Base-by-base conservation (phyloP, 2,797 vertebrate genomes). In the Ficedula albicollis region DNA sequence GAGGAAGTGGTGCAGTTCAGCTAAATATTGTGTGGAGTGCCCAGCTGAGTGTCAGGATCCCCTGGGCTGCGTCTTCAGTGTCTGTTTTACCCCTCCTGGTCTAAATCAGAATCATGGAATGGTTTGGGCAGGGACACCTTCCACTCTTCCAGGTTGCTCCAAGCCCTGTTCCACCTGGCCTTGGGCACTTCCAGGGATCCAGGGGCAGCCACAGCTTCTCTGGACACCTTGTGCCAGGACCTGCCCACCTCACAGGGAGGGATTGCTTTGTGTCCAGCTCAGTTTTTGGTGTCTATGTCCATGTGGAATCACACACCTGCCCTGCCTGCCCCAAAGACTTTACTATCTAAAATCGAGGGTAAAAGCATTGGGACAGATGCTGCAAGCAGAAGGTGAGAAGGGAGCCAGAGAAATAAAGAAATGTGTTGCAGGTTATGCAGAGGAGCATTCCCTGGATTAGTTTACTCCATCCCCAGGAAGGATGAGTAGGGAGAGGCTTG, bases 1-100 rank as follows among this genome's bases (percentile, higher is more conserved):
- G 58, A 74, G 60, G 80, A 90, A 93, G 62, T 78, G 76, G 64
- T 89, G 90, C 80, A 48, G 58, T 60, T 92, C 64, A 80, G 4
- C 41, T 69, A 20, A 90, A 82, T 59, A 30, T 3, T 81, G 62
- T 66, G 77, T 73, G 19, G 27, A 64, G 36, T 75, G 51, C 68
- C 36, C 44, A 84, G 92, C 13, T 0, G 2, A 75, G 73, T 4
- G 22, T 49, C 67, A 86, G 86, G 67, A 41, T 84, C 70, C 82
- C 90, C 79, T 80, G 70, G 34, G 58, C 48, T 84, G 63, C 12
- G 4, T 58, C 38, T 38, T 58, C 68, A 39, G 7, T 66, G 75
- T 77, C 74, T 49, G 14, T 15, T 82, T 43, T 48, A 59, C n/a
- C 32, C 32, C 92, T 30, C 66, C 54, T 19, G 36, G 27, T 41